Conservation (phyloP, 2,888 invertebrate species). For the Mesorhabditis spiculigera region DNA sequence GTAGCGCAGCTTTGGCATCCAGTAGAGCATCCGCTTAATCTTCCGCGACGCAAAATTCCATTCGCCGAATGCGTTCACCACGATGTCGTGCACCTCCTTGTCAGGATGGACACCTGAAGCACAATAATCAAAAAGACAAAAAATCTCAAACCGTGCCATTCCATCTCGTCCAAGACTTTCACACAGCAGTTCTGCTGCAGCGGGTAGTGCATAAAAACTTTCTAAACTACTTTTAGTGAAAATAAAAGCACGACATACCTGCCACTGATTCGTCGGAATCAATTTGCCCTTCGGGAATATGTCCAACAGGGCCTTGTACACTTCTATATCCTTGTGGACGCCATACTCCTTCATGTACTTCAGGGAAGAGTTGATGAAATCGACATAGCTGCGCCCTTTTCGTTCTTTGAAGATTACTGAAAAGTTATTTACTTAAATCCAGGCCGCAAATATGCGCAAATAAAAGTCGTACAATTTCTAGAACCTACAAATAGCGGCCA, state of each 20-base stretch:
- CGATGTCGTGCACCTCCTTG: constrained; percentile 77
- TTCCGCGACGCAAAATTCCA: constrained; percentile 65
- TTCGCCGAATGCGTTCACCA: constrained; percentile 80
- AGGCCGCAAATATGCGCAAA: not conserved
- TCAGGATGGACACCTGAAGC: constrained; percentile 81
- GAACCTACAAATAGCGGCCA: constrained; percentile 43
- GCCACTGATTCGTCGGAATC: constrained; percentile 71
- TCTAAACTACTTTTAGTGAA: constrained; percentile 67
- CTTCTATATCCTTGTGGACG: constrained; percentile 72
- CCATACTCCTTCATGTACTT: constrained; percentile 83
- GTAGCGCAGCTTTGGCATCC: constrained; percentile 85
- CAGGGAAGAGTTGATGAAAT: constrained; percentile 87
- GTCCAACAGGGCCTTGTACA: constrained; percentile 59
- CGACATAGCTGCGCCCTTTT: constrained; percentile 80
- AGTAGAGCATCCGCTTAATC: constrained; percentile 66
- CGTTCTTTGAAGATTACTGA: constrained; percentile 71
- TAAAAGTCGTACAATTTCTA: not conserved
- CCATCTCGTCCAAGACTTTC: constrained; percentile 90
- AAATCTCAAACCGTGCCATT: constrained; percentile 72
- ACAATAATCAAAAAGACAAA: constrained; percentile 7
- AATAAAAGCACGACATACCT: constrained; percentile 32
- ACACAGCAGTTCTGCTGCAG: constrained; percentile 90
- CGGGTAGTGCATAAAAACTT: constrained; percentile 87
- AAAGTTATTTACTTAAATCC: not conserved
- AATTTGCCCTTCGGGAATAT: constrained; percentile 74